These are phyloP conservation scores for Microctenopoma steveboyesi DNA, from an alignment of 2,797 vertebrate species.

Conservation along the genomic window DNA sequence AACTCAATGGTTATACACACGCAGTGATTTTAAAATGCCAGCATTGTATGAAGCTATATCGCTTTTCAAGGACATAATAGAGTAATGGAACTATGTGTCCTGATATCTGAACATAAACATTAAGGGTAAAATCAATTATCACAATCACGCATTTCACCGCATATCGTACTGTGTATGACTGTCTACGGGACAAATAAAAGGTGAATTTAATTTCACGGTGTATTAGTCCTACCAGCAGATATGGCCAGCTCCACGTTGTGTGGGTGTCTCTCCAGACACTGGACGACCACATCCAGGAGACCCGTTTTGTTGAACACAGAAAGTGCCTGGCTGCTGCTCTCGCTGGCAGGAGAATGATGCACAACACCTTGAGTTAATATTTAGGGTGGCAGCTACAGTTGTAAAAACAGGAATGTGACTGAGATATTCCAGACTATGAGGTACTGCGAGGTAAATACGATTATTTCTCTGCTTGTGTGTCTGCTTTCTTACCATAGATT, in stretches of 20 bases:
- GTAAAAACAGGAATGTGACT: not conserved
- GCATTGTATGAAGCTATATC: not conserved
- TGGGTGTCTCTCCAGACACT: constrained; percentile 88
- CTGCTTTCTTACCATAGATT: constrained; percentile 90
- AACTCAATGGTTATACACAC: not conserved
- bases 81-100: not conserved
- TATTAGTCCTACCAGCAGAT: constrained; percentile 88
- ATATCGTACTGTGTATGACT: no score
- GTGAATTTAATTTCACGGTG: no score
- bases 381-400: not conserved
- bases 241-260: constrained; percentile 91
- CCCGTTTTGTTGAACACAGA: constrained; percentile 92
- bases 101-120: not conserved
- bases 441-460: accelerated
- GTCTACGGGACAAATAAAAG: no score
- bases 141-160: no score
- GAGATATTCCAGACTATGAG: not conserved
- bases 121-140: not conserved
- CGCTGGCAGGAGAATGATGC: constrained; percentile 77
- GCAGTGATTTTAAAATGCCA: not conserved
- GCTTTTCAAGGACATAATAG: not conserved
- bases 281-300: constrained; percentile 89
- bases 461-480: not conserved
- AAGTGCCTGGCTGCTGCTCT: constrained; percentile 91
- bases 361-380: not conserved